Evolutionary conservation across 2,797 vertebrate species (phyloP), one percentile per base, ranked within the genome.

Genomic region (Tenualosa thibaudeaui): DNA sequence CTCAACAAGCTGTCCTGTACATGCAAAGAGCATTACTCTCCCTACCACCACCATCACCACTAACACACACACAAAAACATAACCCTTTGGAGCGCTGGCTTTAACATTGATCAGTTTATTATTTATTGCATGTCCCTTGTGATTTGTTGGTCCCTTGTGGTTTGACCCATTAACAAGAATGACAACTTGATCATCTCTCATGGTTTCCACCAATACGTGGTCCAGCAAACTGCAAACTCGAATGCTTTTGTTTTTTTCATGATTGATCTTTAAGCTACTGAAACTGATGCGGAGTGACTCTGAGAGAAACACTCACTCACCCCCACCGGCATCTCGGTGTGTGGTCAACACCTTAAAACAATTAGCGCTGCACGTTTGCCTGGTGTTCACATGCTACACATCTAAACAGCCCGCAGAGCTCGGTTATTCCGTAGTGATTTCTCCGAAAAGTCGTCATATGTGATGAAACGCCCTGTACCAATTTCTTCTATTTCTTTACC

Each of bases 251-350:
- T 84, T 87, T 85, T 85, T 86, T 82, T 84, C 31, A 31, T 84
- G 81, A 83, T 83, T 83, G 49, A 91, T 90, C 90, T 89, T 91
- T 93, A 37, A 89, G 87, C 81, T 85, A 89, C 81, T 49, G 86
- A 84, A 75, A 75, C 24, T 75, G 68, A 71, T 71, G 65, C 31
- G 37, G 56, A 83, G 51, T 40, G 62, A 75, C 81, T 13, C n/a
- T 84, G 58, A 75, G 54, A 78, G 62, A 37, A 85, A 85, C 68
- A 81, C 54, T 83, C n/a, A 40, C 60, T 82, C 82, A 43, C 31
- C 75, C 37, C 46, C 31, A 10, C 51, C 40, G 49, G 68, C 68
- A 50, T 62, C 82, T 85, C 37, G 37, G 84, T 86, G 86, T 89
- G 86, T 84, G 86, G 88, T 75, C 88, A 24, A 65, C 54, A 82